phyloP scores from a whole-genome alignment of 2,888 invertebrate genomes.

The Callinectes sapidus region DNA sequence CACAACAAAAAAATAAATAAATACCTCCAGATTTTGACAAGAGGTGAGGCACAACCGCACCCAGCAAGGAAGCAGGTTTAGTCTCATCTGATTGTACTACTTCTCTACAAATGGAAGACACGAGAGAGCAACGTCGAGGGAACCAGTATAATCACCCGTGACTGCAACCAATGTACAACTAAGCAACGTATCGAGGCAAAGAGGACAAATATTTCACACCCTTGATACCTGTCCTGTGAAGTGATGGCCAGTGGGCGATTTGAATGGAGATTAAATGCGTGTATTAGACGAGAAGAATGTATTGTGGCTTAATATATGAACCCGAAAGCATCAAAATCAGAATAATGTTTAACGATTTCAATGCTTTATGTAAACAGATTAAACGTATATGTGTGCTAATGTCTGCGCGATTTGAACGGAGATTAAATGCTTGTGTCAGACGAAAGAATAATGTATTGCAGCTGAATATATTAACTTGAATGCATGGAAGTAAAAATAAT shows the following conservation, averaged over 20 bases:
- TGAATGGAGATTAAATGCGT: neutral
- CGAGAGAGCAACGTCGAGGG: neutral
- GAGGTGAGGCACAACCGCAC: neutral
- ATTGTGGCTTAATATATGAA: neutral
- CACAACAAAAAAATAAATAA: neutral
- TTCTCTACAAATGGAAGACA: neutral
- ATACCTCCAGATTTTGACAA: neutral
- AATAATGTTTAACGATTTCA: too few species aligned
- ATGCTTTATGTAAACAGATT: too few species aligned
- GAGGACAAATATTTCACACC: neutral
- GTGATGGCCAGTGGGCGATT: neutral
- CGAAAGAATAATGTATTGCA: neutral
- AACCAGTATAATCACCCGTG: neutral
- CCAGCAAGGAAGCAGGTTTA: conserved; percentile 7
- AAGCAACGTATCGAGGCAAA: neutral
- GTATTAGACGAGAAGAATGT: neutral
- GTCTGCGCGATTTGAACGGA: neutral
- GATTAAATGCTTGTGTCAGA: neutral
- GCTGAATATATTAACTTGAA: neutral
- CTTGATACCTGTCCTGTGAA: neutral
- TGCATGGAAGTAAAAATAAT: too few species aligned
- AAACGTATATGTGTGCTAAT: neutral
- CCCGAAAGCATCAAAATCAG: neutral
- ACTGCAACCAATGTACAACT: neutral
- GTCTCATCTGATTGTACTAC: neutral